Conservation (phyloP, 2,113 vertebrate species). For the Xenopus laevis region DNA sequence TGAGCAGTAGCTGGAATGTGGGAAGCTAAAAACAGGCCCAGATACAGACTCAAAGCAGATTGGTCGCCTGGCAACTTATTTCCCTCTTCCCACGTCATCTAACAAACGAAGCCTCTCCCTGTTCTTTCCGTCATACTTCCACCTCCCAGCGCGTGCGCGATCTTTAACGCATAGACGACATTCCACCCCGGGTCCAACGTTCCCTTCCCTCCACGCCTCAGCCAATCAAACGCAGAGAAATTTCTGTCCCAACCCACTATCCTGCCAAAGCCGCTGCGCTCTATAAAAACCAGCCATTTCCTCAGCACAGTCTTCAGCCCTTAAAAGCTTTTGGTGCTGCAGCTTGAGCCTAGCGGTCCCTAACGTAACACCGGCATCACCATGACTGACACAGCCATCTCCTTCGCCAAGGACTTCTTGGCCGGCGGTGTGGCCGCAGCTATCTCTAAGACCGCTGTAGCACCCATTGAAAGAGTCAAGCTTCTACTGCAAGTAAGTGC, state of each 20-base stretch:
- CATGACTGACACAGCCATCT: conserved; percentile 77
- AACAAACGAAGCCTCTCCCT: conserved; percentile 37
- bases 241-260: conserved; percentile 1
- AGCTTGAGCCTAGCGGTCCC: background rate
- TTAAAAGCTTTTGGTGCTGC: conserved; percentile 41
- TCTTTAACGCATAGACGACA: background rate
- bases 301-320: conserved; percentile 53
- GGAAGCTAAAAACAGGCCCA: background rate
- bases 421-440: conserved; percentile 79
- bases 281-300: conserved; percentile 75
- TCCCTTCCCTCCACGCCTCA: conserved; percentile 14
- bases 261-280: conserved; percentile 53
- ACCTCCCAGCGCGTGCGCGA: background rate
- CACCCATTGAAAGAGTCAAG: conserved; percentile 81
- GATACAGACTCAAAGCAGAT: background rate
- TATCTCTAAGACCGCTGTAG: conserved; percentile 81
- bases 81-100: conserved; percentile 19
- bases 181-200: conserved; percentile 1
- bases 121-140: conserved; percentile 15
- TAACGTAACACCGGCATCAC: conserved; percentile 35
- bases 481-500: conserved; percentile 74
- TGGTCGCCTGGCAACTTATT: conserved; percentile 28
- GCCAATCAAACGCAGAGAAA: conserved; percentile 49
- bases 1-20: background rate
- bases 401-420: conserved; percentile 81